These are phyloP conservation scores for Galerucella calmariensis DNA, from an alignment of 2,888 invertebrate species.

Conservation along the genomic window DNA sequence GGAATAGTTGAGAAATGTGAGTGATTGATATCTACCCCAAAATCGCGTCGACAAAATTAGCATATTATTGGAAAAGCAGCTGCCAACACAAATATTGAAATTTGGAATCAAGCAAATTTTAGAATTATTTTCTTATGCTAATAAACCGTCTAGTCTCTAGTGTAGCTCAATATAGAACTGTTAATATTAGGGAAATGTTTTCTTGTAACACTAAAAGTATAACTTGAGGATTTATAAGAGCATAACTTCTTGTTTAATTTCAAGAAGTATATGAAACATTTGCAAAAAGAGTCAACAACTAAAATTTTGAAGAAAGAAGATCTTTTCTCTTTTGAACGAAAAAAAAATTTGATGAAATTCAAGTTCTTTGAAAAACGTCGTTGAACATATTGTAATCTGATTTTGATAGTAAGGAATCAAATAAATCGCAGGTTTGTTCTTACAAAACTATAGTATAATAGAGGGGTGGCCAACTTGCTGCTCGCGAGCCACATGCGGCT, in stretches of 20 bases:
- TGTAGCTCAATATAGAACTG: background rate
- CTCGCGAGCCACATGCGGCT: no score
- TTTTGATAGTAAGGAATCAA: no score
- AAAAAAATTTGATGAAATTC: no score
- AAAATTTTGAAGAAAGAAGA: no score
- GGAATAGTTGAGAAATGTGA: slow-evolving; percentile 48
- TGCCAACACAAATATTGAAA: slow-evolving; percentile 51
- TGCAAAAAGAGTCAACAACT: no score
- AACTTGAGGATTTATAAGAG: background rate
- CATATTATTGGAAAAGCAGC: slow-evolving; percentile 57
- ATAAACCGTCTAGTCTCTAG: background rate
- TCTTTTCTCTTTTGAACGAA: no score
- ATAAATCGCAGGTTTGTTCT: no score
- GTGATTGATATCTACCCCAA: slow-evolving; percentile 53
- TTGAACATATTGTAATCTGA: no score
- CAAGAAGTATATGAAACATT: no score
- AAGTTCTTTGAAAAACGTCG: no score
- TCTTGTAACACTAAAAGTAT: background rate
- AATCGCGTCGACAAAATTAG: slow-evolving; percentile 55
- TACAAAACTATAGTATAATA: no score
- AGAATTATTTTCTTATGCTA: slow-evolving; percentile 45
- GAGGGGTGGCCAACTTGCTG: no score
- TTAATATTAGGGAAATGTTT: background rate
- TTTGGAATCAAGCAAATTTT: slow-evolving; percentile 44
- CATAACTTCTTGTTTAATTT: background rate